phyloP scores from a whole-genome alignment of 1,140 invertebrate species.

The Eueides isabella region DNA sequence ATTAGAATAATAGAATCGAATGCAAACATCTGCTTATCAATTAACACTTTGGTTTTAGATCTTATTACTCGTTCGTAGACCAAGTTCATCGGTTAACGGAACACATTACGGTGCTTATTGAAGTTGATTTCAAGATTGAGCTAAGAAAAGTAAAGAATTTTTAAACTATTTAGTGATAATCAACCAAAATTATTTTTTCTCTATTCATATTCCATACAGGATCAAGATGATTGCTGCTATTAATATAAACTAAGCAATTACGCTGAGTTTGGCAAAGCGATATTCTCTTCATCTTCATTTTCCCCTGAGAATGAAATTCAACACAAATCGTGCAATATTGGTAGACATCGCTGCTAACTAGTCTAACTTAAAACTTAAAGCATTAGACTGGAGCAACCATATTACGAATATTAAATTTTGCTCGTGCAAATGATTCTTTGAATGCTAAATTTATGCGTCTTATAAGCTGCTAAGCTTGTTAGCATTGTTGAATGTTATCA shows the following conservation, averaged over 20 bases:
- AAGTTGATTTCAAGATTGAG: no score
- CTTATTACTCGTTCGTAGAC: no score
- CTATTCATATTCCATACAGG: background rate
- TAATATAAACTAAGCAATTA: conserved; percentile 8
- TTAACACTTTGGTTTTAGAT: no score
- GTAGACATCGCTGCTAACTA: conserved; percentile 2
- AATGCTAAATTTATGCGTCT: no score
- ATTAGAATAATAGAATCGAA: no score
- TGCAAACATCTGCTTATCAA: no score
- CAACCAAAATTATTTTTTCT: background rate
- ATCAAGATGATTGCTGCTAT: background rate
- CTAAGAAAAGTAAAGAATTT: no score
- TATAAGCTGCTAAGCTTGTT: no score
- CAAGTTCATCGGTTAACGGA: no score
- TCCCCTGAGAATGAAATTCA: conserved; percentile 3
- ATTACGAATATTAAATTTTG: background rate
- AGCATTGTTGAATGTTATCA: no score
- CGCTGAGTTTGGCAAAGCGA: background rate
- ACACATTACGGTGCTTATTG: no score
- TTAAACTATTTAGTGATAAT: background rate
- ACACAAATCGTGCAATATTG: conserved; percentile 9
- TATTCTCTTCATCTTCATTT: conserved; percentile 3
- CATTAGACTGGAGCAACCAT: conserved; percentile 1
- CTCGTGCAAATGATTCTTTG: background rate
- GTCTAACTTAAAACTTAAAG: conserved; percentile 2